These are phyloP conservation scores for Theocolax elegans DNA, from an alignment of 1,140 invertebrate species.

Conservation along the genomic window DNA sequence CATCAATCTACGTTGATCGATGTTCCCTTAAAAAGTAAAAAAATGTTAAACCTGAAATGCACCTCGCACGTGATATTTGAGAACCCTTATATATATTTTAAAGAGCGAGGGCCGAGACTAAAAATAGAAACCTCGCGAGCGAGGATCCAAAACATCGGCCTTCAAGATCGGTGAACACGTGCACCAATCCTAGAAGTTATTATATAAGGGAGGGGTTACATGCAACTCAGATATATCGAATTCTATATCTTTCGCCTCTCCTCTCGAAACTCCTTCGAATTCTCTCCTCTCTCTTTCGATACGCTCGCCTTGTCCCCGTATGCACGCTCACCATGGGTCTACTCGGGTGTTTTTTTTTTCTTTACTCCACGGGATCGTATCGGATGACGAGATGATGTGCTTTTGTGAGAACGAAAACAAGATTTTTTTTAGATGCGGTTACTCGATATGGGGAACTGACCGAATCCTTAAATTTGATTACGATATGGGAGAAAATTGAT, in stretches of 20 bases:
- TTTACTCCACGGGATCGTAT: not conserved
- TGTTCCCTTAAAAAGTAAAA: not conserved
- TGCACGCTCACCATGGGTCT: not conserved
- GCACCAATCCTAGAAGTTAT: not conserved
- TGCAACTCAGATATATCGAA: slow-evolving; percentile 1
- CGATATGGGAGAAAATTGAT: not conserved
- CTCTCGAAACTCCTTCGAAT: slow-evolving; percentile 1
- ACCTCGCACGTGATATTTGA: not conserved
- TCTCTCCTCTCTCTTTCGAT: slow-evolving; percentile 13
- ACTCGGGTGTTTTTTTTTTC: slow-evolving; percentile 13
- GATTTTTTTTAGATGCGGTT: slow-evolving; percentile 17
- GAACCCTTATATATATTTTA: slow-evolving; percentile 8
- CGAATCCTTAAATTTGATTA: not conserved
- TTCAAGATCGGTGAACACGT: slow-evolving; percentile 32
- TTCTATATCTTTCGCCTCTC: slow-evolving; percentile 11
- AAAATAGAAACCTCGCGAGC: slow-evolving; percentile 33
- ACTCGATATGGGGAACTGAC: not conserved
- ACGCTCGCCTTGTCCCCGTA: not conserved
- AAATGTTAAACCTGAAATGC: not conserved
- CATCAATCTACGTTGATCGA: too few species aligned
- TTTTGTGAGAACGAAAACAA: slow-evolving; percentile 30
- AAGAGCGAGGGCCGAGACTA: slow-evolving; percentile 1
- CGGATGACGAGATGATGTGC: slow-evolving; percentile 13
- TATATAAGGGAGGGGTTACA: not conserved
- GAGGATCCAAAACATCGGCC: slow-evolving; percentile 13